Evolutionary conservation across 1,140 invertebrate genomes (phyloP).

Genomic region (Ips typographus): DNA sequence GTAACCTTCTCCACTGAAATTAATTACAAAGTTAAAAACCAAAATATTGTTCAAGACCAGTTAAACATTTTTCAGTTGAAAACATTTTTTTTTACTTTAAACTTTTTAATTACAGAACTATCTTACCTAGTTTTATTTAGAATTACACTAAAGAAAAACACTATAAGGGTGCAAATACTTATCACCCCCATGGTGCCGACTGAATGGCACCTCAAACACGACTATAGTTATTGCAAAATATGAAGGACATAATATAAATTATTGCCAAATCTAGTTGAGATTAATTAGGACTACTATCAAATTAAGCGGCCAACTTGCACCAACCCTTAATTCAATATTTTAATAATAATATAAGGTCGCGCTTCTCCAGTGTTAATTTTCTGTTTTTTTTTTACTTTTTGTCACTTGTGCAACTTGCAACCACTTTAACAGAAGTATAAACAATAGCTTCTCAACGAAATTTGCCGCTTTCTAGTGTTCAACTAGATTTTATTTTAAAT

Average conservation of each 20-base stretch:
- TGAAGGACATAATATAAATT: neutral
- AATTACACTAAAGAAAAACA: neutral
- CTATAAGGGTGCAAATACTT: constrained; percentile 6
- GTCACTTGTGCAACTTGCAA: neutral
- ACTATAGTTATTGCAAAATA: constrained; percentile 11
- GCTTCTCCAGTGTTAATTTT: neutral
- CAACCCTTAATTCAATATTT: neutral
- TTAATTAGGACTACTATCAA: neutral
- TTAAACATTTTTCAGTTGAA: no score
- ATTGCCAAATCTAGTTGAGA: neutral
- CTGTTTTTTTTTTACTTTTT: neutral
- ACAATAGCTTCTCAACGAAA: neutral
- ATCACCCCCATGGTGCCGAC: constrained; percentile 14
- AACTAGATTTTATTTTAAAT: constrained; percentile 10
- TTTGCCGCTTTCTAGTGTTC: constrained; percentile 6
- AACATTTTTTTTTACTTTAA: no score
- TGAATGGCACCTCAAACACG: neutral
- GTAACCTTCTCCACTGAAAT: constrained; percentile 11
- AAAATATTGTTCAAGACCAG: neutral
- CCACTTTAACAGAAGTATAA: neutral
- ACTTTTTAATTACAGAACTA: no score
- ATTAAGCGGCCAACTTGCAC: constrained; percentile 9
- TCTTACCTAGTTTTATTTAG: no score
- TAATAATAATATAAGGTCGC: neutral
- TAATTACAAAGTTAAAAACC: neutral